Conservation (phyloP, 2,888 invertebrate species). For the Caenorhabditis macrosperma region DNA sequence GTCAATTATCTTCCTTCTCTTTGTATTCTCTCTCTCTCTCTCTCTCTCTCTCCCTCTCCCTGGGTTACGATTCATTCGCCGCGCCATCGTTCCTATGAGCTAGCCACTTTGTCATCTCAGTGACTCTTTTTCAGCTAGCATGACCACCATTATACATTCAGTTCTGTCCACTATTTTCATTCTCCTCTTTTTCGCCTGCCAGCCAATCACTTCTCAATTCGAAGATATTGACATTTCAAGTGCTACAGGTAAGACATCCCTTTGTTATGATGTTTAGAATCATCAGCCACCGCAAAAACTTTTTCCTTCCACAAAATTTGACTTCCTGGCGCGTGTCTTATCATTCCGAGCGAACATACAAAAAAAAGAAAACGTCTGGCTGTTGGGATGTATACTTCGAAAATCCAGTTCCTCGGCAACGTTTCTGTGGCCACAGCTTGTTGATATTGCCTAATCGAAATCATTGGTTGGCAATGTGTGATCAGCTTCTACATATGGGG, state of each 20-base stretch:
- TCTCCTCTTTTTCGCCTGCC: slow-evolving; percentile 42
- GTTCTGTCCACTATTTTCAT: slow-evolving; percentile 34
- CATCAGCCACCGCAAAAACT: neutral
- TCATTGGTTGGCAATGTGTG: slow-evolving; percentile 33
- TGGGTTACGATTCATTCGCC: neutral
- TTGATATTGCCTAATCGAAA: slow-evolving; percentile 59
- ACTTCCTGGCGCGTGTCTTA: too few relatives aligned
- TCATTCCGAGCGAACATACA: too few relatives aligned
- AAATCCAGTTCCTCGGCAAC: slow-evolving; percentile 55
- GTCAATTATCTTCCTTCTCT: slow-evolving; percentile 14
- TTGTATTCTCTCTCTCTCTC: neutral
- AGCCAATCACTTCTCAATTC: slow-evolving; percentile 44
- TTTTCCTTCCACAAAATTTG: neutral
- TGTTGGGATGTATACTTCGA: slow-evolving; percentile 48
- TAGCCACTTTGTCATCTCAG: slow-evolving; percentile 2
- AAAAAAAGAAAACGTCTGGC: slow-evolving; percentile 23
- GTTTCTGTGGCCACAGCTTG: slow-evolving; percentile 34
- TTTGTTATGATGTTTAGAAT: too few relatives aligned
- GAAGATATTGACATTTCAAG: slow-evolving; percentile 32
- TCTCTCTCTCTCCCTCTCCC: slow-evolving; percentile 16
- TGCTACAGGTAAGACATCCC: slow-evolving; percentile 52
- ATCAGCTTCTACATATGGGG: slow-evolving; percentile 9
- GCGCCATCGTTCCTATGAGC: slow-evolving; percentile 1
- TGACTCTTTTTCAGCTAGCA: slow-evolving; percentile 20
- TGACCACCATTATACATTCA: slow-evolving; percentile 34